Percentiles rank a stretch among this genome's conserved stretches.
Conservation (phyloP, 2,797 vertebrate genomes). For the Triplophysa yarkandensis region DNA sequence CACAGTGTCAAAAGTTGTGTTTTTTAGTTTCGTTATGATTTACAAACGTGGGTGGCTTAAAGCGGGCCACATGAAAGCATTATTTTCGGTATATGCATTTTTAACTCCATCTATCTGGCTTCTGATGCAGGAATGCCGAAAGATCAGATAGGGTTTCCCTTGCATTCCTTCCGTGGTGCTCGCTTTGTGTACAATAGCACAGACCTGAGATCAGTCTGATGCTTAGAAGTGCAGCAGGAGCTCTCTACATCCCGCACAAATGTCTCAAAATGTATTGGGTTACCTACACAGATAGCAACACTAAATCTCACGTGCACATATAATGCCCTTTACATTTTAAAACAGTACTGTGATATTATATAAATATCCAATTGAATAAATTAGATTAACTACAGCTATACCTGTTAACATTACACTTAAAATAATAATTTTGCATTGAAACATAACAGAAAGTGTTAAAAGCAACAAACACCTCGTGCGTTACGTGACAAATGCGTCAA, state of each 20-base stretch:
- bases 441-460: not conserved
- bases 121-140: conserved; percentile 24
- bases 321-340: not conserved
- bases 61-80: not conserved
- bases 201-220: conserved; percentile 45
- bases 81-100: not conserved
- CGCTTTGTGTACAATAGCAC: conserved; percentile 24
- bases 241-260: not conserved
- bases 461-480: not conserved
- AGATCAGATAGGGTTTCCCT: conserved; percentile 47
- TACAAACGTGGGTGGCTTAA: not conserved
- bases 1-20: not conserved
- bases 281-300: not conserved
- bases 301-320: conserved; percentile 2
- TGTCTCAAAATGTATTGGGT: not conserved
- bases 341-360: no score
- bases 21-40: not conserved
- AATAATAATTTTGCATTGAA: not conserved
- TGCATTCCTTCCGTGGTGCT: conserved; percentile 25
- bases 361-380: no score
- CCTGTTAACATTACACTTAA: no score
- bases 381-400: no score
- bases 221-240: conserved; percentile 15
- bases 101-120: no score
- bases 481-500: not conserved